phyloP scores from a whole-genome alignment of 30 jellyfish, hydroid and myxozoan genomes.

The Hydractinia echinata region DNA sequence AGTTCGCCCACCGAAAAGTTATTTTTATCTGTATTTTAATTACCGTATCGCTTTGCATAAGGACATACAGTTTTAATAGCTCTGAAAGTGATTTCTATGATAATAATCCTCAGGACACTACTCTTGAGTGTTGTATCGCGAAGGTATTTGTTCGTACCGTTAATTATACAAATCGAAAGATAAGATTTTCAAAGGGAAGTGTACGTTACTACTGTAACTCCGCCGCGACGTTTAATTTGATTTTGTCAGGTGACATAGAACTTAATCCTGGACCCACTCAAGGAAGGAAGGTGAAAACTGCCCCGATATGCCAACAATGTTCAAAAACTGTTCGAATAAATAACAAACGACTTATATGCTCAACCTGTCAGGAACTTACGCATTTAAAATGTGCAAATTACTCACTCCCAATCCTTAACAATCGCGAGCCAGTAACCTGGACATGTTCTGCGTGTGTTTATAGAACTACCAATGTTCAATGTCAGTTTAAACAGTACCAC shows the following conservation, averaged over 20 bases:
- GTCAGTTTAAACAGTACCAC: conserved; percentile 1
- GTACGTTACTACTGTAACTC: background rate
- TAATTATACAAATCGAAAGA: too few species aligned
- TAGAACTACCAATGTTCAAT: background rate
- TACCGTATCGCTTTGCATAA: too few species aligned
- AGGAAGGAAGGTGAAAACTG: background rate
- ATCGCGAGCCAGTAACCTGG: conserved; percentile 8
- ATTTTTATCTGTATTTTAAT: too few species aligned
- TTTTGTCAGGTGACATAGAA: background rate
- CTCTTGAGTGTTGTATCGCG: too few species aligned
- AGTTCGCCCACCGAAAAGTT: too few species aligned
- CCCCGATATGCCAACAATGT: conserved; percentile 5
- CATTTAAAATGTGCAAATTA: conserved; percentile 5
- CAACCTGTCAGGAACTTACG: background rate
- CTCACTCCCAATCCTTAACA: background rate
- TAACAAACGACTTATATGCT: background rate
- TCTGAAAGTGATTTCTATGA: too few species aligned
- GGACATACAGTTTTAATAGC: too few species aligned
- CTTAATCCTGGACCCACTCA: background rate
- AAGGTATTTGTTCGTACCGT: too few species aligned
- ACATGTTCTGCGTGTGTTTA: background rate
- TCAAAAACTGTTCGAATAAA: background rate
- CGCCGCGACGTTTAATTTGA: background rate
- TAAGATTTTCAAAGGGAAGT: too few species aligned
- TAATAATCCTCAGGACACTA: too few species aligned